Evolutionary conservation across 2,888 invertebrate genomes (phyloP).

Genomic region (Abrostola triplasia): DNA sequence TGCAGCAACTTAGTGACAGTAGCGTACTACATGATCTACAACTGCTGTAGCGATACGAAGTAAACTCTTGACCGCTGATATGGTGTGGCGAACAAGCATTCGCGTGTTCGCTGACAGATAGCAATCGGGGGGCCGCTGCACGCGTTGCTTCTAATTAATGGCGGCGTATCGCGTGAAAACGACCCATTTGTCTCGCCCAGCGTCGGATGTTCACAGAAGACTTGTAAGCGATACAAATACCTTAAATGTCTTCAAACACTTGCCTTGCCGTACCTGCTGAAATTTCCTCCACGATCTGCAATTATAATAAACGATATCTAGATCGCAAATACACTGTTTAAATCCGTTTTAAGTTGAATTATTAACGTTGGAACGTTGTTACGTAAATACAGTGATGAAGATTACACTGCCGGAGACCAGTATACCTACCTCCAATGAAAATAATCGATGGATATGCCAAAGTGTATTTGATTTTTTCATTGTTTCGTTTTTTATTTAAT

Average conservation of each 20-base stretch:
- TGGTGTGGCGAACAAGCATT: conserved; percentile 68
- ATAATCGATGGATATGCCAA: conserved; percentile 18
- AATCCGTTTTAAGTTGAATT: conserved; percentile 62
- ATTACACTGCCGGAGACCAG: conserved; percentile 26
- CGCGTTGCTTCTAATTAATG: conserved; percentile 84
- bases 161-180: conserved; percentile 81
- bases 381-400: conserved; percentile 40
- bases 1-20: conserved; percentile 5
- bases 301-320: conserved; percentile 79
- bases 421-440: conserved; percentile 17
- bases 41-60: conserved; percentile 26
- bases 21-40: conserved; percentile 17
- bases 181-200: conserved; percentile 79
- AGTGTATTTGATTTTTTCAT: conserved; percentile 9
- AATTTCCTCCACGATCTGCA: conserved; percentile 74
- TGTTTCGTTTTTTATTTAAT: no score
- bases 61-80: conserved; percentile 45
- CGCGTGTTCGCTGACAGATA: conserved; percentile 84
- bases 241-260: conserved; percentile 84
- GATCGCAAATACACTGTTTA: conserved; percentile 70
- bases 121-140: conserved; percentile 75
- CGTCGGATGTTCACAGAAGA: conserved; percentile 85
- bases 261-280: conserved; percentile 69
- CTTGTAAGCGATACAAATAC: conserved; percentile 86
- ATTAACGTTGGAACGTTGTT: conserved; percentile 50